Evolutionary conservation across 1,140 invertebrate species (phyloP).

Genomic region (Saccostrea cuccullata): DNA sequence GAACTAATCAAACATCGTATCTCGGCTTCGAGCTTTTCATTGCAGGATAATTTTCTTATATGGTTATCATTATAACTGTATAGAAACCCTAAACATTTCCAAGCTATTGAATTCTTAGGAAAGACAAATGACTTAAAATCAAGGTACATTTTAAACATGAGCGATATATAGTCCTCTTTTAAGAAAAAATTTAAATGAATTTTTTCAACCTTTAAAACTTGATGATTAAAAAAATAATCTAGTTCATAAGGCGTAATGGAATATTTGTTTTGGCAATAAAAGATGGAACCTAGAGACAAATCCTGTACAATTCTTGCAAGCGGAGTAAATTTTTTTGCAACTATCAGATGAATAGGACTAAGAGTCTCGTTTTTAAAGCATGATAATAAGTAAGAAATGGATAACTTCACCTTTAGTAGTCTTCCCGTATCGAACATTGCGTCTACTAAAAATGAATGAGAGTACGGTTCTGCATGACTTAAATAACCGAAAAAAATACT

Average conservation of each 20-base stretch:
- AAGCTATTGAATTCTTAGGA: not conserved
- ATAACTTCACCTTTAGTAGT: no score
- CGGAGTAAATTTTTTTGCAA: not conserved
- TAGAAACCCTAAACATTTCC: not conserved
- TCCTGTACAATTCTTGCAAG: not conserved
- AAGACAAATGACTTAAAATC: not conserved
- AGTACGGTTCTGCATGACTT: no score
- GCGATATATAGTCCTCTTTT: not conserved
- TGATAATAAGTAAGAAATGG: no score
- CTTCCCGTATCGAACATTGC: no score
- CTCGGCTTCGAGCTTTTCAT: no score
- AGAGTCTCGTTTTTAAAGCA: not conserved
- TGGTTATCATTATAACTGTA: no score
- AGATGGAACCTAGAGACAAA: not conserved
- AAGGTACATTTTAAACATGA: not conserved
- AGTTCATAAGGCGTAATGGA: not conserved
- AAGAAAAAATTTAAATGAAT: not conserved
- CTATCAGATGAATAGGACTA: not conserved
- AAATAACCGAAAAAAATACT: no score
- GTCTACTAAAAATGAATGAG: not conserved
- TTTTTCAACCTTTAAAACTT: not conserved
- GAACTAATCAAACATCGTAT: no score
- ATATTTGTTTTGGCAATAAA: not conserved
- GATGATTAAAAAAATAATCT: not conserved
- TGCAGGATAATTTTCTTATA: no score